Conservation (phyloP, 2,113 vertebrate genomes). For the Sphaerodactylus townsendi region DNA sequence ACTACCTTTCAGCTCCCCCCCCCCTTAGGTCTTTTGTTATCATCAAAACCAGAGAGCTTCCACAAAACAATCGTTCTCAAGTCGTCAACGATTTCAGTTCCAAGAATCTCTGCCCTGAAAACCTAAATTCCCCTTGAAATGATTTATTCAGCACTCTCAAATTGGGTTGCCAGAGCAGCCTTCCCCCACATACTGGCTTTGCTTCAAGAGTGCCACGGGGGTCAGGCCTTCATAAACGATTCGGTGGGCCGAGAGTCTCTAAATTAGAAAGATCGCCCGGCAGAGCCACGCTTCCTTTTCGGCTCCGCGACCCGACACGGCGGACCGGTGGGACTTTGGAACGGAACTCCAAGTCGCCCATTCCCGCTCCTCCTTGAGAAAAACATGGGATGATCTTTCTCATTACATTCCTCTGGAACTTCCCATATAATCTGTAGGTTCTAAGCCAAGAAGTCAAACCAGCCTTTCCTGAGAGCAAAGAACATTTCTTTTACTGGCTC, state of each 20-base stretch:
- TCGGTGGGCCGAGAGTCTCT: neutral
- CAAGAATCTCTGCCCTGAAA: no score
- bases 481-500: conserved; percentile 46
- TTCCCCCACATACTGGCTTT: neutral
- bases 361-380: no score
- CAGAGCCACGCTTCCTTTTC: no score
- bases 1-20: neutral
- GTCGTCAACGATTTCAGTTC: no score
- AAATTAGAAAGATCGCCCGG: neutral
- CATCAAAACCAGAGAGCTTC: no score
- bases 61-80: no score
- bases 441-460: neutral
- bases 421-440: neutral
- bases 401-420: neutral
- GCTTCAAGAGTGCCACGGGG: no score
- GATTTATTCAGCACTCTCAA: neutral
- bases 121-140: no score
- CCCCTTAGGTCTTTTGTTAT: no score
- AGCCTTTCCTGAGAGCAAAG: neutral
- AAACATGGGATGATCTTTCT: no score
- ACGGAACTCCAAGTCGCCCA: neutral
- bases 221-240: neutral
- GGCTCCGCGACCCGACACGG: neutral
- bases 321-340: neutral
- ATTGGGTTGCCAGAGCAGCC: neutral